These are phyloP conservation scores for Dromas ardeola DNA, from an alignment of 2,113 vertebrate species.

Conservation along the genomic window DNA sequence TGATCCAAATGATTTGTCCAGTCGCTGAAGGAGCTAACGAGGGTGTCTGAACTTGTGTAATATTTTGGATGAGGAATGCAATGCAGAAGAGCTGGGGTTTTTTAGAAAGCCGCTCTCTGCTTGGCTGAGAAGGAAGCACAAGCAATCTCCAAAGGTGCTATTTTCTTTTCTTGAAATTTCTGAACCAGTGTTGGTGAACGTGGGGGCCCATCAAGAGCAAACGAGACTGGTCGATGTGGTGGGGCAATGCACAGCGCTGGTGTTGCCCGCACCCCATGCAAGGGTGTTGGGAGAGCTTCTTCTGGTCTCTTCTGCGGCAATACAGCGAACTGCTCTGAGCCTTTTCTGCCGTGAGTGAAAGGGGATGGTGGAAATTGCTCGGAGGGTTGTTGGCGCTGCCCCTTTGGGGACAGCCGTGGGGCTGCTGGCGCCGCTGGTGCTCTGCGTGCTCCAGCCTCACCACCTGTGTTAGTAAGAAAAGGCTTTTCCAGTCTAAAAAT, in stretches of 20 bases:
- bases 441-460: not conserved
- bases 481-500: conserved; percentile 15
- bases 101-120: not conserved
- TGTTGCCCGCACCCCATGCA: accelerated
- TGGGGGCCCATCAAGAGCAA: not conserved
- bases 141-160: not conserved
- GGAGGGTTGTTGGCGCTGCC: not conserved
- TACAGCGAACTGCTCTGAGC: not conserved
- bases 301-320: accelerated
- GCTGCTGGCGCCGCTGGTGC: not conserved
- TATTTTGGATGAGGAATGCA: not conserved
- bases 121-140: not conserved
- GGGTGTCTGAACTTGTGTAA: not conserved
- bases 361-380: not conserved
- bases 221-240: not conserved
- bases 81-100: not conserved
- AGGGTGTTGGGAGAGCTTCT: not conserved
- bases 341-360: not conserved
- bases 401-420: accelerated
- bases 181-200: not conserved
- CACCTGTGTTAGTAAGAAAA: not conserved
- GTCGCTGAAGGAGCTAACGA: conserved; percentile 32
- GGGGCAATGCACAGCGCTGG: accelerated
- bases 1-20: conserved; percentile 15
- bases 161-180: not conserved